Evolutionary conservation across 2,797 vertebrate genomes (phyloP), one percentile per base, ranked within the genome.

Genomic region (Prionace glauca): DNA sequence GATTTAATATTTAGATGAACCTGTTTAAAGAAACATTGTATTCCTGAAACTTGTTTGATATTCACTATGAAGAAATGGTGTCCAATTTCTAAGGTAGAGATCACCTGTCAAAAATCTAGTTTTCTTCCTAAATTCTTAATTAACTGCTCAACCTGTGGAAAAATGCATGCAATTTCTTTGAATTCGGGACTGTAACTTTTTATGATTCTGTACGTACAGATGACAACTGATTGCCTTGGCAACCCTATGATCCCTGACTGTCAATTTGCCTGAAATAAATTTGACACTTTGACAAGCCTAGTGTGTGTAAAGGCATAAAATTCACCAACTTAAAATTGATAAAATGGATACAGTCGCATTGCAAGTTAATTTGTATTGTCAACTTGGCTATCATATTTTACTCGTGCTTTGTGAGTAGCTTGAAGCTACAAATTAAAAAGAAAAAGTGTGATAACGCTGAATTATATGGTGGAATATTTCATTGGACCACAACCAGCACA

Each of bases 201-300:
- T 67, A 36, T 92, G 56, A 12, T 62, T 92, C 90, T 67, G 16
- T 92, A 92, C 36, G 24, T 92, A 18, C 62, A n/a, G 56, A 91
- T 91, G 60, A 65, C 62, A 91, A 9, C 7, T 67, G 60, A 65
- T 91, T 91, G 60, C 32, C 14, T 16, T 29, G 29, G 26, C 50
- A 90, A 90, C 50, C 62, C 16, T 36, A 36, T 91, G 88, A 91
- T 67, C 20, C 62, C 36, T 67, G 62, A 92, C 62, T 67, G 90
- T 92, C 90, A 92, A 92, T 67, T 92, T 92, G 22, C n/a, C 32
- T 12, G 60, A 91, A 91, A 91, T 91, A 91, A 92, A 92, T 67
- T 90, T 36, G 90, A 92, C 62, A 65, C 36, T 92, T 92, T 92
- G 90, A 92, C 62, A 67, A 36, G 12, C 18, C 32, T 67, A 36